These are phyloP conservation scores for Strigops habroptila DNA, from an alignment of 2,113 vertebrate genomes.

Conservation along the genomic window DNA sequence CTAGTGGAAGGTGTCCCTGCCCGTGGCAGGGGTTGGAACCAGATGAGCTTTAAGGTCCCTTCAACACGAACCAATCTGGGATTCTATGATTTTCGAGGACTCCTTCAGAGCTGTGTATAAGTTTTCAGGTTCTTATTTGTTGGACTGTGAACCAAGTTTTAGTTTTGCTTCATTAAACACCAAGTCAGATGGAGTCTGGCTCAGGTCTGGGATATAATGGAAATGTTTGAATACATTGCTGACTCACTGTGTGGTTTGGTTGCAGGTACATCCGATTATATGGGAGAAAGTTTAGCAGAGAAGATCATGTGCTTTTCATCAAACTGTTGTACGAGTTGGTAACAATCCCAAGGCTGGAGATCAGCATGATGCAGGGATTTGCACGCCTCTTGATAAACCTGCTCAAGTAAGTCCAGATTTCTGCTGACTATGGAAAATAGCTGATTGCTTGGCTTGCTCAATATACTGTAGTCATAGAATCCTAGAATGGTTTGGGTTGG, in stretches of 20 bases:
- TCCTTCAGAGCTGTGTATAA: neutral
- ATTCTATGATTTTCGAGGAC: neutral
- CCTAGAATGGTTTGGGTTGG: neutral
- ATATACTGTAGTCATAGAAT: neutral
- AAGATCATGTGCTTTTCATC: constrained; percentile 96
- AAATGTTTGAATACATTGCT: neutral
- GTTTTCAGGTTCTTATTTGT: neutral
- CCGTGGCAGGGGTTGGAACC: rapidly evolving
- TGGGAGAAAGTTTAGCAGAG: constrained; percentile 97
- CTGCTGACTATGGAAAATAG: neutral
- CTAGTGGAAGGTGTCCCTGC: neutral
- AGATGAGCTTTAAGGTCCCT: neutral
- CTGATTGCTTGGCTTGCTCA: neutral
- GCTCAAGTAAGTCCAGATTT: constrained; percentile 85
- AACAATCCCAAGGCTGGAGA: constrained; percentile 91
- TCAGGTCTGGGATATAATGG: neutral
- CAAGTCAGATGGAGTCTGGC: neutral
- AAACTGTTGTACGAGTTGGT: constrained; percentile 94
- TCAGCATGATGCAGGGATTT: constrained; percentile 98
- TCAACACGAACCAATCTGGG: neutral
- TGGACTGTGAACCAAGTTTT: neutral
- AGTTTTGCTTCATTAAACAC: neutral
- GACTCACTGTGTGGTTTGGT: neutral
- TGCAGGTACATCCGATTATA: constrained; percentile 92
- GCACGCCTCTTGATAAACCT: constrained; percentile 93